These are phyloP conservation scores for Mobula hypostoma DNA, from an alignment of 2,113 vertebrate genomes.

Conservation along the genomic window DNA sequence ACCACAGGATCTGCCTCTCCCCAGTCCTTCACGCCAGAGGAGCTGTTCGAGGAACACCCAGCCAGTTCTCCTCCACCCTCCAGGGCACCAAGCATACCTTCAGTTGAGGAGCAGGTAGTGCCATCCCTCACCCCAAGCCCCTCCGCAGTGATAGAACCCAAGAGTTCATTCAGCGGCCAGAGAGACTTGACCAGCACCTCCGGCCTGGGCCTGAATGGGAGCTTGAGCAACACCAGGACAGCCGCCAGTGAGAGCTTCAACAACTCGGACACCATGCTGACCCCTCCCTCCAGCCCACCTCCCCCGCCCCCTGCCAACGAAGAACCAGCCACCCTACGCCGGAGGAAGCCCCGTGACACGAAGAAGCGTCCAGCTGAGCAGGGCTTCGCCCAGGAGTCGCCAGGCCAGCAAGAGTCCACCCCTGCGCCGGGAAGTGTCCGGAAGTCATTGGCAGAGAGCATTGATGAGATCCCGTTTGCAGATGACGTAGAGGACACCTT, in stretches of 20 bases:
- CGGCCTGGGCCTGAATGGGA: conserved; percentile 79
- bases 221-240: conserved; percentile 70
- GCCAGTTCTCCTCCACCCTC: conserved; percentile 57
- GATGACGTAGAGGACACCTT: conserved; percentile 88
- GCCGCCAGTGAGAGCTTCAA: conserved; percentile 76
- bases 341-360: conserved; percentile 59
- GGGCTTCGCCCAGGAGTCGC: conserved; percentile 37
- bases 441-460: conserved; percentile 88
- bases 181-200: conserved; percentile 81
- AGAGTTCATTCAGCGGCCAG: conserved; percentile 58
- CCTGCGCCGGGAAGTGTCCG: conserved; percentile 58
- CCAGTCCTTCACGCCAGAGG: conserved; percentile 53
- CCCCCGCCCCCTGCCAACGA: conserved; percentile 81
- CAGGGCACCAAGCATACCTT: conserved; percentile 65
- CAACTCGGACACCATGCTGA: conserved; percentile 89
- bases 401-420: conserved; percentile 39
- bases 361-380: conserved; percentile 60
- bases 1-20: conserved; percentile 48
- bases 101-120: conserved; percentile 63
- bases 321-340: conserved; percentile 73
- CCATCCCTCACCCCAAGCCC: conserved; percentile 60
- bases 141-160: conserved; percentile 60
- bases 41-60: conserved; percentile 53
- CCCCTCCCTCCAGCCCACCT: conserved; percentile 87
- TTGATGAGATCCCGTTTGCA: conserved; percentile 92